phyloP scores from a whole-genome alignment of 1,140 invertebrate species.

The Sycophaga agraensis region DNA sequence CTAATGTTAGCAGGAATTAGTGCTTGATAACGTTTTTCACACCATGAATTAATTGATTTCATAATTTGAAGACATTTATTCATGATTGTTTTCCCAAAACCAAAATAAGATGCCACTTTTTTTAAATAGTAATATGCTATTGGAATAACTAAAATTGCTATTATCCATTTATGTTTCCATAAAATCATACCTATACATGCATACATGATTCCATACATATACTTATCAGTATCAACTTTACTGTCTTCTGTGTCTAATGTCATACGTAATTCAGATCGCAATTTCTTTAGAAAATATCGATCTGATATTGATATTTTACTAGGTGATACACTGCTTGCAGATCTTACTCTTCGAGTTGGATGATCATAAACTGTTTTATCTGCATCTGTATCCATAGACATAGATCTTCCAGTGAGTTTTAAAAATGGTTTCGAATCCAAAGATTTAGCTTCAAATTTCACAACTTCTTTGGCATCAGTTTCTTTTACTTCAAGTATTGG shows the following conservation, averaged over 20 bases:
- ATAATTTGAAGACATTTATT: conserved; percentile 38
- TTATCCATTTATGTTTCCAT: conserved; percentile 72
- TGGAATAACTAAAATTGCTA: conserved; percentile 68
- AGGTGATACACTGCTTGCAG: conserved; percentile 21
- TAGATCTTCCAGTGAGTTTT: conserved; percentile 38
- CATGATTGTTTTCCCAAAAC: conserved; percentile 52
- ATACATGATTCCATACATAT: conserved; percentile 69
- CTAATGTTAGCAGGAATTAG: conserved; percentile 64
- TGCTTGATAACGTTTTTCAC: conserved; percentile 55
- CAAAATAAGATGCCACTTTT: conserved; percentile 58
- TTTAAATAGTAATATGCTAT: conserved; percentile 67
- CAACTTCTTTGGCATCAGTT: neutral
- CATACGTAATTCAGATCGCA: conserved; percentile 57
- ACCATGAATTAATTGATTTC: conserved; percentile 48
- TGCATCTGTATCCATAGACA: conserved; percentile 44
- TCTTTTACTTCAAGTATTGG: conserved; percentile 25
- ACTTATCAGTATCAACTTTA: conserved; percentile 60
- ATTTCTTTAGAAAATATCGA: conserved; percentile 46
- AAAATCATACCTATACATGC: conserved; percentile 70
- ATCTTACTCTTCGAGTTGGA: conserved; percentile 14
- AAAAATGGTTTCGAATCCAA: conserved; percentile 28
- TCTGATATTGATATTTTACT: conserved; percentile 34
- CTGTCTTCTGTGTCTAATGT: conserved; percentile 53
- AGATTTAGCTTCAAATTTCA: conserved; percentile 3
- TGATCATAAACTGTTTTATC: conserved; percentile 29